Base-by-base conservation (phyloP, 1,140 invertebrate species). In the Sminthurides bifidus region DNA sequence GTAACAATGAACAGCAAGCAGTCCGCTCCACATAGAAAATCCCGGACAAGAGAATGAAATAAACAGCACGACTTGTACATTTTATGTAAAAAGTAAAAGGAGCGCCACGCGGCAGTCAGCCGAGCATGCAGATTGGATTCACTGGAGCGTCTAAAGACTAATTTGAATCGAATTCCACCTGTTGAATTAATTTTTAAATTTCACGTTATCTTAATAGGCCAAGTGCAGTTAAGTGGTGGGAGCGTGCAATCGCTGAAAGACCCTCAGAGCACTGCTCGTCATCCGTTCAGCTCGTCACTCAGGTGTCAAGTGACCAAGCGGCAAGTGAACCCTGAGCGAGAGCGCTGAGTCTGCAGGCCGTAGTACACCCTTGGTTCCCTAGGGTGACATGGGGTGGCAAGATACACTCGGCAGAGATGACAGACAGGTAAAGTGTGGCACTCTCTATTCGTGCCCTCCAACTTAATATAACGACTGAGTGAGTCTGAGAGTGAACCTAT, bases 201-300 rank as follows among this genome's bases (percentile, higher is more conserved):
- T 51, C 40, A 51, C 40, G 49, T 57, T 57, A 57, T 57, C 55
- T 57, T 57, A 51, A 43, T 57, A 49, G 48, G 55, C 55, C 55
- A 57, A 57, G 55, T 57, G 55, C 55, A 57, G 52, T 48, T 57
- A 38, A 57, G n/a, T n/a, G n/a, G n/a, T n/a, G n/a, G n/a, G n/a
- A n/a, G n/a, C n/a, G n/a, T n/a, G n/a, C n/a, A n/a, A n/a, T n/a
- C n/a, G n/a, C n/a, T n/a, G n/a, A n/a, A n/a, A n/a, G n/a, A n/a
- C n/a, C n/a, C n/a, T n/a, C n/a, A n/a, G n/a, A n/a, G n/a, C n/a
- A n/a, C n/a, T n/a, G n/a, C n/a, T n/a, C n/a, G n/a, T n/a, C n/a
- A n/a, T n/a, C n/a, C n/a, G n/a, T n/a, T n/a, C n/a, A n/a, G n/a
- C n/a, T n/a, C n/a, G n/a, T n/a, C n/a, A n/a, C n/a, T n/a, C n/a